phyloP scores from a whole-genome alignment of 2,888 invertebrate species.

The Meiosimyza platycephala region DNA sequence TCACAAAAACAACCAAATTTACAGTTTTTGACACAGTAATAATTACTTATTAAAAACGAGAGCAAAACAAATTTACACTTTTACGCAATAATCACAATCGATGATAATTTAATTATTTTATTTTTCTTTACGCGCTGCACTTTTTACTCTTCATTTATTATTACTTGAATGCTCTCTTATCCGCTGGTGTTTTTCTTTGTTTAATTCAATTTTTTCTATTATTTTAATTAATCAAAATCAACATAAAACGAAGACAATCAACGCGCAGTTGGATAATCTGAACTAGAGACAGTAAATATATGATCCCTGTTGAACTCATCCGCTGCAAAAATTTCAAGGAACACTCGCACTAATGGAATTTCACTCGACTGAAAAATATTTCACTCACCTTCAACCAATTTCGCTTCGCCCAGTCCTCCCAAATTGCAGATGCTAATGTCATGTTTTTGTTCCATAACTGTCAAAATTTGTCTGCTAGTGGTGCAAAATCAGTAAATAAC shows the following conservation, averaged over 20 bases:
- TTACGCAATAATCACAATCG: conserved; percentile 22
- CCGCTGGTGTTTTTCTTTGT: conserved; percentile 25
- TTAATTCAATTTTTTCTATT: conserved; percentile 25
- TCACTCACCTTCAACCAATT: too few species aligned
- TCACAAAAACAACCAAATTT: conserved; percentile 6
- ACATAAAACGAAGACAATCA: conserved; percentile 11
- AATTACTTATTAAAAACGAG: neutral
- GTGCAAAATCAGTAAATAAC: too few species aligned
- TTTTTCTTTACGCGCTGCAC: neutral
- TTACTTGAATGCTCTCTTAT: conserved; percentile 33
- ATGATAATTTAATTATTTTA: conserved; percentile 22
- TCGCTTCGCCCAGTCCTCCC: too few species aligned
- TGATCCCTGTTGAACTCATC: neutral
- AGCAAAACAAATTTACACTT: conserved; percentile 16
- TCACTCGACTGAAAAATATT: conserved; percentile 48
- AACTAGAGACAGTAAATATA: too few species aligned
- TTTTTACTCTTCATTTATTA: conserved; percentile 34
- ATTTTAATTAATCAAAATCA: conserved; percentile 17
- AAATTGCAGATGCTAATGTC: neutral
- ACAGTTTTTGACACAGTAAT: conserved; percentile 5
- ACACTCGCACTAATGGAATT: conserved; percentile 48
- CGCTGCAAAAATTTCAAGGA: conserved; percentile 34
- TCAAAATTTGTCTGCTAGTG: neutral
- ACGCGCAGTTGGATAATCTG: conserved; percentile 13
- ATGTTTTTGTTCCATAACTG: conserved; percentile 15